Conservation (phyloP, 1,140 invertebrate genomes). For the Papilio xuthus region DNA sequence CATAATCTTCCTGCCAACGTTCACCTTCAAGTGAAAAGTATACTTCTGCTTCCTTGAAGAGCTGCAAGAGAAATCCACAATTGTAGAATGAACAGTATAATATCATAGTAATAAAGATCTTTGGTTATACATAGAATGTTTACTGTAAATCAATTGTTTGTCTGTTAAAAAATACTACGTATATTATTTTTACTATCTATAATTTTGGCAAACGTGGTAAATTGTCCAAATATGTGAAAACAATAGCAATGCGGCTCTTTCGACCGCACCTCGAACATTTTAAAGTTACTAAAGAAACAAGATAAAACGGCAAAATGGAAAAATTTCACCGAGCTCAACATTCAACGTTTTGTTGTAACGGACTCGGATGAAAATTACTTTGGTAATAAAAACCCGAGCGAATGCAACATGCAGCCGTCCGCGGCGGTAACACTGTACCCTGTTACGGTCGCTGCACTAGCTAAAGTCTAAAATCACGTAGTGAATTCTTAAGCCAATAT, state of each 20-base stretch:
- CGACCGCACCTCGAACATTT: constrained; percentile 8
- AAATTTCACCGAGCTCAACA: constrained; percentile 27
- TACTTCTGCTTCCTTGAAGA: constrained; percentile 86
- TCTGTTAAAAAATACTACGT: neutral
- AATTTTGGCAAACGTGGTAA: neutral
- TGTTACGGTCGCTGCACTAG: constrained; percentile 19
- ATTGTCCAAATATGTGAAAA: neutral
- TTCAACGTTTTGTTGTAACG: constrained; percentile 29
- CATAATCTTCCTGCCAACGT: constrained; percentile 84
- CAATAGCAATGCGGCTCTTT: neutral
- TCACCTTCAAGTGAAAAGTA: constrained; percentile 91
- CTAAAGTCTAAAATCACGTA: constrained; percentile 35
- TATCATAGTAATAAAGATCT: neutral
- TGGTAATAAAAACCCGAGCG: constrained; percentile 34
- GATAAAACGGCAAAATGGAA: constrained; percentile 27
- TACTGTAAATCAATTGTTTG: no score
- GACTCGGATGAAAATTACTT: constrained; percentile 32
- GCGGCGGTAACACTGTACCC: constrained; percentile 25
- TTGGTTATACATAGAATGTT: neutral
- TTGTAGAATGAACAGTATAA: neutral
- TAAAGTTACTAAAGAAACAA: constrained; percentile 23
- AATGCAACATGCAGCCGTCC: constrained; percentile 32
- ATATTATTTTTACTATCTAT: no score
- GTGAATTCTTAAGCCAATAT: constrained; percentile 33
- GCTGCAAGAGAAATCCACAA: constrained; percentile 74